Percentiles rank a stretch among this genome's conserved stretches.
Conservation (phyloP, 53 echinoderm and acorn worm species). For the Holothuria scabra region DNA sequence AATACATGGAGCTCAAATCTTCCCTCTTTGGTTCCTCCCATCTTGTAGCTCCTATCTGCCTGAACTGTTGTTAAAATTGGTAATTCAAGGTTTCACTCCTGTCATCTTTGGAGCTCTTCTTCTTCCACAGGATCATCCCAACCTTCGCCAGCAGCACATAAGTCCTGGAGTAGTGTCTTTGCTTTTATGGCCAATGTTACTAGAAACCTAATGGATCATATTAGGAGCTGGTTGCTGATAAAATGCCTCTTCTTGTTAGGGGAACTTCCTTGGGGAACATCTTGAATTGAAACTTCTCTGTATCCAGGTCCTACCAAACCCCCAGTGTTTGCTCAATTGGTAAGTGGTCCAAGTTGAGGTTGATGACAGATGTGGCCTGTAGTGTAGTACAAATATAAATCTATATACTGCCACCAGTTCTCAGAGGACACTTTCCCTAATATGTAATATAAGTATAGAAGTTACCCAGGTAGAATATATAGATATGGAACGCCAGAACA, state of each 20-base stretch:
- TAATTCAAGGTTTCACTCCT: conserved; percentile 51
- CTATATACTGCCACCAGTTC: neutral
- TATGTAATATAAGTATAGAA: too few relatives aligned
- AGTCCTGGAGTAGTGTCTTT: conserved; percentile 43
- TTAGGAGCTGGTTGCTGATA: conserved; percentile 63
- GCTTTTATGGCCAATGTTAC: conserved; percentile 63
- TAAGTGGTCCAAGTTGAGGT: conserved; percentile 51
- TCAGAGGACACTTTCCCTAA: too few relatives aligned
- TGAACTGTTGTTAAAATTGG: conserved; percentile 30
- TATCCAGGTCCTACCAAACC: conserved; percentile 52
- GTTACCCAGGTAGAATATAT: too few relatives aligned
- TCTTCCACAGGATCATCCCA: conserved; percentile 37
- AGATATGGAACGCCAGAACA: too few relatives aligned
- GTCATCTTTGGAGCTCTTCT: conserved; percentile 15
- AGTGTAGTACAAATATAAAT: conserved; percentile 53
- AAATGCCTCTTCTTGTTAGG: conserved; percentile 55
- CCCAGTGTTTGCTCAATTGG: conserved; percentile 58
- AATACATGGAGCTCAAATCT: conserved; percentile 47
- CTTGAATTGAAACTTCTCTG: conserved; percentile 55
- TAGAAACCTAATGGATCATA: conserved; percentile 73
- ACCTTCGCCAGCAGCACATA: conserved; percentile 8
- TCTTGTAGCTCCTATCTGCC: conserved; percentile 46
- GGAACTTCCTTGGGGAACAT: conserved; percentile 38
- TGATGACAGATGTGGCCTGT: conserved; percentile 51
- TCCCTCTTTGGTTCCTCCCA: neutral